Evolutionary conservation across 2,888 invertebrate species (phyloP), one percentile per base, ranked within the genome.

Genomic region (Thelaira solivaga): DNA sequence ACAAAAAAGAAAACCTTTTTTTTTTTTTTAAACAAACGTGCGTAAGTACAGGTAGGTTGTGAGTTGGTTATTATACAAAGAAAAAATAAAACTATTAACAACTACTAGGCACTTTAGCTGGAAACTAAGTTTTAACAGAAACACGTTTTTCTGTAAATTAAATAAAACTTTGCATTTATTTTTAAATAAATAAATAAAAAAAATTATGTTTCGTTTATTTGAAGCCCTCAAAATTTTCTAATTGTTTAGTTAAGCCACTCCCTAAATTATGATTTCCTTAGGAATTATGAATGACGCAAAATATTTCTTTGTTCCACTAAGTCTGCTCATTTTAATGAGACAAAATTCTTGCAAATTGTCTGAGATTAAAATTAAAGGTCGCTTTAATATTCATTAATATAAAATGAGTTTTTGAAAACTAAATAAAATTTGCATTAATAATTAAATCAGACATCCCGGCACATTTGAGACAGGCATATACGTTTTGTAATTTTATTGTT

Each of bases 31-130:
- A 53, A 49, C n/a, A 55, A 67, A 67, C 55, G 67, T 68, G 67
- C 26, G 11, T 36, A 57, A 68, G 45, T 68, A 57, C 68, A 68
- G 57, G 57, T 57, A 68, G 57, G 47, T 47, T 55, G 8, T 31
- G 4, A 11, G n/a, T 1, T 10, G 2, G n/a, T 29, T 36, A 39
- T 62, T 39, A 4, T 26, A 31, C 5, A 24, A 41, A 4, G 31
- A 4, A 26, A 45, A 2, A 39, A 43, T 24, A 45, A 39, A 64
- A 65, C 26, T 55, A 61, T 13, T 8, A 13, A 16, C 20, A 43
- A 20, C n/a, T 20, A 20, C 49, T 20, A 65, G 20, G 29, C 29
- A 53, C 31, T 53, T 20, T 18, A 29, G 13, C 51, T 31, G 31
- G 20, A 31, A 13, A n/a, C 29, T 10, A 51, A 26, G 8, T 29